Base-by-base conservation (phyloP, 2,888 invertebrate genomes). In the Achlya flavicornis region DNA sequence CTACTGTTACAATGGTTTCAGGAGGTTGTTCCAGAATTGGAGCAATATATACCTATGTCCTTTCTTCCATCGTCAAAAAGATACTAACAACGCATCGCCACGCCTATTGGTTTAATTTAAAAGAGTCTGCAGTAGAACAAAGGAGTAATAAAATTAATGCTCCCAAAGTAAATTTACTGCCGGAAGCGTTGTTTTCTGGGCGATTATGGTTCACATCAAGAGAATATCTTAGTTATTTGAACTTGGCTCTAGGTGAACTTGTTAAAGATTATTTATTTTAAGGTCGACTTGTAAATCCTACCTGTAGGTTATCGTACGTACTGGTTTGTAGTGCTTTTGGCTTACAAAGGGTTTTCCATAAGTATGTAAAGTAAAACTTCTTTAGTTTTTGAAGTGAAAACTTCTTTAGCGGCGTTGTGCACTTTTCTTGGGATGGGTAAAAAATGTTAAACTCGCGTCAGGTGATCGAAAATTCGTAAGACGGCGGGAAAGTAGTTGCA, bases 221-320 rank as follows among this genome's bases (percentile, higher is more conserved):
- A 43, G 43, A 60, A 60, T 41, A 60, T 19, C 60, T 16, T 53
- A 53, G 53, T 59, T 60, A 43, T 60, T 60, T 41, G 60, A 60
- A 43, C 41, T 59, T 12, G 60, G 41, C 12, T 60, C 43, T 41
- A 19, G 26, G 16, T 26, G 41, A 41, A 43, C 60, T 60, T 41
- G 41, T 38, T 59, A 1, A 38, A 16, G 38, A 38, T 38, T 11
- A 58, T 58, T 12, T 5, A 41, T 41, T 3, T 38, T 16, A 16
- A 38, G 59, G 59, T 11, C 41, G 38, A 12, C 38, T 14, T n/a
- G n/a, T 59, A 38, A 41, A 59, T 26, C 26, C 2, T 26, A 26
- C 33, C 38, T n/a, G 16, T 59, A 38, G 10, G 35, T n/a, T n/a
- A n/a, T n/a, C n/a, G n/a, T 38, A 59, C 19, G 3, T 53, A 53